These are phyloP conservation scores for Dunckerocampus dactyliophorus DNA, from an alignment of 2,113 vertebrate species.

Conservation along the genomic window DNA sequence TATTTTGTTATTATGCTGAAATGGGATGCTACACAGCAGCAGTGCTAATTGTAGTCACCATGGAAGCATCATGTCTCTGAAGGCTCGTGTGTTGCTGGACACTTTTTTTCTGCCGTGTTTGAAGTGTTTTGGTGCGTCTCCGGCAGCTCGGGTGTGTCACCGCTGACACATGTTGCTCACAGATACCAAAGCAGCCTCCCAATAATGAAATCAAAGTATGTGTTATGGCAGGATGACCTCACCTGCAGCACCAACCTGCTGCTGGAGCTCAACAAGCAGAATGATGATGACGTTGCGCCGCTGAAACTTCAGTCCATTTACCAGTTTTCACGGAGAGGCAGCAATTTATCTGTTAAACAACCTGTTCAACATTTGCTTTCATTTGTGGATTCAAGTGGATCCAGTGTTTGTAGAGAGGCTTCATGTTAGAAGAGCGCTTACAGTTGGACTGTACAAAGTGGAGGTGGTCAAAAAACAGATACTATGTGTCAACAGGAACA, in stretches of 20 bases:
- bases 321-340: constrained; percentile 8
- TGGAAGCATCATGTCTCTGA: too few species aligned
- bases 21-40: too few species aligned
- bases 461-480: not conserved
- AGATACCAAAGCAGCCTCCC: constrained; percentile 25
- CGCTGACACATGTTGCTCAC: not conserved
- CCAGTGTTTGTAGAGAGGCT: not conserved
- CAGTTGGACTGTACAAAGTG: not conserved
- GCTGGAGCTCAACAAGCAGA: constrained; percentile 10
- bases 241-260: constrained; percentile 16
- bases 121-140: too few species aligned
- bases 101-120: too few species aligned
- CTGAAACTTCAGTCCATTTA: not conserved
- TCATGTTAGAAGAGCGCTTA: not conserved
- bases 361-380: not conserved
- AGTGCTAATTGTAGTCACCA: too few species aligned
- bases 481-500: not conserved
- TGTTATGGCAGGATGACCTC: constrained; percentile 47
- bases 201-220: constrained; percentile 42
- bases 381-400: not conserved
- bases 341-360: constrained; percentile 4
- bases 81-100: too few species aligned
- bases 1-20: too few species aligned
- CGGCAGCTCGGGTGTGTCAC: too few species aligned
- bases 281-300: constrained; percentile 1